Conservation (phyloP, 1,140 invertebrate species). For the Formica selysi region DNA sequence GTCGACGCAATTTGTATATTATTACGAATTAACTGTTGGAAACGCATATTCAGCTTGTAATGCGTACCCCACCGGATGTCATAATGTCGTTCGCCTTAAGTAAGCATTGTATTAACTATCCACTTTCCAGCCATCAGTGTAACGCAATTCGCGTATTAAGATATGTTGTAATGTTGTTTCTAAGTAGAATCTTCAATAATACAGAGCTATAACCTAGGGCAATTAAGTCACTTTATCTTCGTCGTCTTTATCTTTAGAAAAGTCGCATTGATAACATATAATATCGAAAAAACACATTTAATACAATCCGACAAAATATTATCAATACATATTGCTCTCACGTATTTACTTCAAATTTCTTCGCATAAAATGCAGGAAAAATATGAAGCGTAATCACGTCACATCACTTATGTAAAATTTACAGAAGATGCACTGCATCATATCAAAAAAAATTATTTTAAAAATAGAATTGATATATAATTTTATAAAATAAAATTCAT, state of each 20-base stretch:
- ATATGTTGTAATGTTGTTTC: conserved; percentile 4
- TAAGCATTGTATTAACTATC: conserved; percentile 64
- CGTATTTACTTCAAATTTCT: conserved; percentile 3
- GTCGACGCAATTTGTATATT: conserved; percentile 28
- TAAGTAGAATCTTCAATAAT: not conserved
- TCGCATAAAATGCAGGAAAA: not conserved
- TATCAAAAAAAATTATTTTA: not conserved
- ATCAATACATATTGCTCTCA: conserved; percentile 56
- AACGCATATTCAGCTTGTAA: conserved; percentile 54
- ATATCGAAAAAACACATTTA: conserved; percentile 61
- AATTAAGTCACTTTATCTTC: not conserved
- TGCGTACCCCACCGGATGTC: conserved; percentile 70
- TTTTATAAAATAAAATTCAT: not conserved
- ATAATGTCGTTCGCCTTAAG: conserved; percentile 68
- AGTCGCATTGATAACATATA: conserved; percentile 8
- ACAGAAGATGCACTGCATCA: not conserved
- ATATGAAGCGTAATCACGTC: conserved; percentile 21
- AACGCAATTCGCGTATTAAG: conserved; percentile 4
- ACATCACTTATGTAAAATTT: not conserved
- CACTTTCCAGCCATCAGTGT: conserved; percentile 56
- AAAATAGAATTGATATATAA: not conserved
- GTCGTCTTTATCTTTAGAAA: conserved; percentile 35
- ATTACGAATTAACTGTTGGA: conserved; percentile 48
- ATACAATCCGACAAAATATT: conserved; percentile 44
- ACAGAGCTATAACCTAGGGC: not conserved